Evolutionary conservation across 2,888 invertebrate species (phyloP).

Genomic region (Zygogramma bicolorata): DNA sequence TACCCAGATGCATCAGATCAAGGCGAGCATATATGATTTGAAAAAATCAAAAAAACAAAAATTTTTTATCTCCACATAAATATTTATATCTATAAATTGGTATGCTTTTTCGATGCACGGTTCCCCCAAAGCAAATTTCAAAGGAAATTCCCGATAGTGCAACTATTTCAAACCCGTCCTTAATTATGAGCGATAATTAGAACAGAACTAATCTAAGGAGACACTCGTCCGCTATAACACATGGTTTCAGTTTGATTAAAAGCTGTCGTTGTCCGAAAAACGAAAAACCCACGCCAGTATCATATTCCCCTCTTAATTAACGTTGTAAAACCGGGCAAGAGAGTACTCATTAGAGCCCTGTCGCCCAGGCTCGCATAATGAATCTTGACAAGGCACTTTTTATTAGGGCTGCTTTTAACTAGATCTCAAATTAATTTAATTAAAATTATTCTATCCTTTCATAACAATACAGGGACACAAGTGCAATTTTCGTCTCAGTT

Average conservation of each 20-base stretch:
- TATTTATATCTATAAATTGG: too few relatives aligned
- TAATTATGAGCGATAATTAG: not conserved
- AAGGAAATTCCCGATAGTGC: not conserved
- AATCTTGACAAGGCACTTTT: slow-evolving; percentile 66
- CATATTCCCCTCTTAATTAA: slow-evolving; percentile 66
- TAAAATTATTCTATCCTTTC: slow-evolving; percentile 61
- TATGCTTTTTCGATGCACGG: too few relatives aligned
- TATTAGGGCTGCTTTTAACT: slow-evolving; percentile 64
- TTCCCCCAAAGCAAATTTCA: not conserved
- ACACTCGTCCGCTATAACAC: slow-evolving; percentile 19
- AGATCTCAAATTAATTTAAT: slow-evolving; percentile 66
- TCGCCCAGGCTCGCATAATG: slow-evolving; percentile 66
- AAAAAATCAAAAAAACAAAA: too few relatives aligned
- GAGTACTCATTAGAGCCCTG: slow-evolving; percentile 66
- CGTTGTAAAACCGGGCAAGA: slow-evolving; percentile 64
- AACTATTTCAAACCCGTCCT: not conserved
- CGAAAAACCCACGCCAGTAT: slow-evolving; percentile 60
- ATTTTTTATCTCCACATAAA: too few relatives aligned
- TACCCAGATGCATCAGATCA: too few relatives aligned
- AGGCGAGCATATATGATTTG: too few relatives aligned
- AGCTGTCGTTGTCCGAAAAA: slow-evolving; percentile 60
- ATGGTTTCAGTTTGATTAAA: slow-evolving; percentile 48
- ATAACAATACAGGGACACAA: slow-evolving; percentile 42
- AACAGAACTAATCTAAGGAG: slow-evolving; percentile 1
- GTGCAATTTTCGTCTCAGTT: slow-evolving; percentile 51